phyloP scores from a whole-genome alignment of 2,888 invertebrate genomes.

The Cephus runcator region DNA sequence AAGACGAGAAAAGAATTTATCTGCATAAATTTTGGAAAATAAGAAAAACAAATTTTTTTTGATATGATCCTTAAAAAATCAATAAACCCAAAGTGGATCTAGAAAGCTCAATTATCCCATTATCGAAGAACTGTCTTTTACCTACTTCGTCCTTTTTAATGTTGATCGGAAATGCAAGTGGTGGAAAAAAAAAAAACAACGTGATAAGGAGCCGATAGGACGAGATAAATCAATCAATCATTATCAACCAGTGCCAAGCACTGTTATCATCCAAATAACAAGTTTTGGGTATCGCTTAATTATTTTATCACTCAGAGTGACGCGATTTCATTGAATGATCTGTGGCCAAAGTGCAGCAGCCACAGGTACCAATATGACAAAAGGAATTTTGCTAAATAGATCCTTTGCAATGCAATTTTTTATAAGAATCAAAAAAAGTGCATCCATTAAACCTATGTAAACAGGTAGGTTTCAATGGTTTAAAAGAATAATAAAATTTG shows the following conservation, averaged over 20 bases:
- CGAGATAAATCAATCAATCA: too few relatives aligned
- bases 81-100: too few relatives aligned
- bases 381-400: too few relatives aligned
- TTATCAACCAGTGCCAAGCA: background rate
- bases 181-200: background rate
- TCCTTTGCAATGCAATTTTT: too few relatives aligned
- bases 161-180: background rate
- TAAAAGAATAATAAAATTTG: too few relatives aligned
- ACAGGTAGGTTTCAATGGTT: too few relatives aligned
- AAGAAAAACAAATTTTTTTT: background rate
- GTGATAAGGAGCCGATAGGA: background rate
- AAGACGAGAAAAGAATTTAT: background rate
- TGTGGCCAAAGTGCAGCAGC: too few relatives aligned
- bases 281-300: background rate
- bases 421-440: too few relatives aligned
- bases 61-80: background rate
- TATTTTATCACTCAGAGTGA: background rate
- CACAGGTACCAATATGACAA: too few relatives aligned
- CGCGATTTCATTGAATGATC: too few relatives aligned
- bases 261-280: slow-evolving; percentile 1
- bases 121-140: too few relatives aligned
- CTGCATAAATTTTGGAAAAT: background rate
- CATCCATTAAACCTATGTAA: too few relatives aligned
- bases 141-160: background rate
- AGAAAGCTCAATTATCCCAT: background rate